Percentiles rank a stretch among this genome's conserved stretches.
phyloP scores from a whole-genome alignment of 92 coral and sea anemone genomes.

The Phenganax stokvisi region DNA sequence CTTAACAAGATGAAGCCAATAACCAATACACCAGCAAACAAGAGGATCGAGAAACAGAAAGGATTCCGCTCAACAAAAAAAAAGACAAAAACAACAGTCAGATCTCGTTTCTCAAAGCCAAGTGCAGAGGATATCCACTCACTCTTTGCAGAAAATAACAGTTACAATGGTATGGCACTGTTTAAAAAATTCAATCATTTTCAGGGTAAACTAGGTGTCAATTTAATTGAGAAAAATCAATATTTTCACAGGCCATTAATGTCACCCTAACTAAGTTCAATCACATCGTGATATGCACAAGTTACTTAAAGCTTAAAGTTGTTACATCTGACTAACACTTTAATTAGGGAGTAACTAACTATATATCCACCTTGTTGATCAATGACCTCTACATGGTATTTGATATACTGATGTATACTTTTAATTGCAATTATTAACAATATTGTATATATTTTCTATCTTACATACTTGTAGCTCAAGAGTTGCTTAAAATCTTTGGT shows the following conservation, averaged over 20 bases:
- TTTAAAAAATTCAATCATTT: neutral
- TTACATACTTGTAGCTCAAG: conserved; percentile 1
- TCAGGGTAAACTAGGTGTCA: no score
- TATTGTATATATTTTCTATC: neutral
- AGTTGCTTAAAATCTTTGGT: neutral
- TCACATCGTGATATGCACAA: no score
- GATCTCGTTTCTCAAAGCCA: neutral
- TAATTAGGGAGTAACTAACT: no score
- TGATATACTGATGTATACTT: neutral
- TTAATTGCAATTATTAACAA: conserved; percentile 2
- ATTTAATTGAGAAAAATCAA: no score
- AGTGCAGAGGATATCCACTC: neutral
- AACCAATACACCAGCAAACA: conserved; percentile 1
- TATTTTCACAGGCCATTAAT: no score
- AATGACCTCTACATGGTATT: no score
- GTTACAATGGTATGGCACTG: neutral
- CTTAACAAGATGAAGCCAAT: conserved; percentile 30
- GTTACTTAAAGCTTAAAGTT: no score
- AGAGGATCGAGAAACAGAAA: neutral
- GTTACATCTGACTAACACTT: no score
- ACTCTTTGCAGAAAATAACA: neutral
- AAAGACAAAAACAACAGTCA: neutral
- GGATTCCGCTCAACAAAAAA: neutral
- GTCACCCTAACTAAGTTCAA: no score
- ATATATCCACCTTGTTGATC: no score